phyloP scores from a whole-genome alignment of 2,797 vertebrate genomes.

The Anas bernieri region DNA sequence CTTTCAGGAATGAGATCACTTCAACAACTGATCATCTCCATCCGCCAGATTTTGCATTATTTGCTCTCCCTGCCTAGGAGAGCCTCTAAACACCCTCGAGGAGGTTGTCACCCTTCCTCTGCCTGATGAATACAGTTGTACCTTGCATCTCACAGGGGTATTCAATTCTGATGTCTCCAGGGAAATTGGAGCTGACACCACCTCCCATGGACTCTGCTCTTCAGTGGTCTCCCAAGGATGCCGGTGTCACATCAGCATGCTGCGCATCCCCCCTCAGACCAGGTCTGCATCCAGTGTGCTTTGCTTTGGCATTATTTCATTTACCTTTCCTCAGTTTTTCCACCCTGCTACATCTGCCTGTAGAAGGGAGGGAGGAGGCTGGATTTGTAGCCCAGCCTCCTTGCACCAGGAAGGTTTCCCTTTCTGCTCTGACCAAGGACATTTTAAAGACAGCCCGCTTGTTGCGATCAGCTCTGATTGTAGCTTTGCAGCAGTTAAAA shows the following conservation, averaged over 20 bases:
- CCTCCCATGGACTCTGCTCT: background rate
- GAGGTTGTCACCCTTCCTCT: background rate
- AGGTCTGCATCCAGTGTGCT: background rate
- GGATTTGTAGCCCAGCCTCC: background rate
- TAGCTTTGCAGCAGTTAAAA: background rate
- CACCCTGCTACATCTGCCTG: background rate
- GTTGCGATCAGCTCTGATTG: background rate
- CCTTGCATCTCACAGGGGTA: background rate
- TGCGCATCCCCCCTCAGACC: background rate
- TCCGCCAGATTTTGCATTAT: background rate
- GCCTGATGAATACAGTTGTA: background rate
- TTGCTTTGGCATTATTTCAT: background rate
- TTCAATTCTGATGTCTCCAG: accelerated
- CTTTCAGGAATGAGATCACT: background rate
- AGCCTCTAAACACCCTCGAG: background rate
- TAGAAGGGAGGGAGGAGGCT: background rate
- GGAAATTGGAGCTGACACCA: background rate
- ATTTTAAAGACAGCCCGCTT: background rate
- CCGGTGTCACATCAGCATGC: accelerated
- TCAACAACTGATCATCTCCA: background rate
- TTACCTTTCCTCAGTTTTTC: background rate
- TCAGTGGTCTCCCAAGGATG: background rate
- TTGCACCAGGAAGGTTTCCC: background rate
- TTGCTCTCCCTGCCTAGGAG: background rate
- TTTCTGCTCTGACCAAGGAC: constrained; percentile 4